Evolutionary conservation across 2,113 vertebrate genomes (phyloP).

Genomic region (Nycticryphes semicollaris): DNA sequence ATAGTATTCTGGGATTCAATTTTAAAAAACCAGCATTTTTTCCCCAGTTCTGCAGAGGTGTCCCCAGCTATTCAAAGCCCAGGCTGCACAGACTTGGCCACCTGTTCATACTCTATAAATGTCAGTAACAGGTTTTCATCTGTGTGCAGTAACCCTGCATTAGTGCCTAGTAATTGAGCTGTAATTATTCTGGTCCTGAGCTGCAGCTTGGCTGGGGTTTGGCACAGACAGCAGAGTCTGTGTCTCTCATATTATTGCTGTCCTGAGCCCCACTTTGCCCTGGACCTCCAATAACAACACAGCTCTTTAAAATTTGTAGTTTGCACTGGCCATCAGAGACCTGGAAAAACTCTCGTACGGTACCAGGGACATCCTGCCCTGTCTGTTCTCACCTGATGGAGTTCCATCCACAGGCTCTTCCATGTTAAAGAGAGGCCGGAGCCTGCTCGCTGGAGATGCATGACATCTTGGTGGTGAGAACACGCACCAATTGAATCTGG

Average conservation of each 20-base stretch:
- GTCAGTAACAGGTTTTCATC: neutral
- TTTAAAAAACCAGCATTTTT: fast-evolving
- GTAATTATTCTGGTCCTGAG: neutral
- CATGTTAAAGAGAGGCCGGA: neutral
- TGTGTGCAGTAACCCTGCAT: neutral
- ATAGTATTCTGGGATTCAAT: neutral
- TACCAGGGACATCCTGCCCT: neutral
- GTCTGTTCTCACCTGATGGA: neutral
- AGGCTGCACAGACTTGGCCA: neutral
- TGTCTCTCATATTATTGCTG: neutral
- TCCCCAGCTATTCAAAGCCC: neutral
- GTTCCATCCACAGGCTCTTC: neutral
- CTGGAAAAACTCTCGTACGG: neutral
- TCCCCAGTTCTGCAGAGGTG: neutral
- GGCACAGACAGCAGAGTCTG: neutral
- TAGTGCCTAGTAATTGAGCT: neutral
- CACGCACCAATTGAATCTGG: neutral
- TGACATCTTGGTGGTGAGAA: neutral
- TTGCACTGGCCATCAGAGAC: neutral
- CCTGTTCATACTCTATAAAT: fast-evolving
- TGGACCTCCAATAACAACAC: neutral
- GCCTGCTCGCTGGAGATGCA: neutral
- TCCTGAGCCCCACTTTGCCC: neutral
- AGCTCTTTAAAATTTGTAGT: neutral
- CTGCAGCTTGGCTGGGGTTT: neutral